These are phyloP conservation scores for Crematogaster levior DNA, from an alignment of 2,888 invertebrate genomes.

Conservation along the genomic window DNA sequence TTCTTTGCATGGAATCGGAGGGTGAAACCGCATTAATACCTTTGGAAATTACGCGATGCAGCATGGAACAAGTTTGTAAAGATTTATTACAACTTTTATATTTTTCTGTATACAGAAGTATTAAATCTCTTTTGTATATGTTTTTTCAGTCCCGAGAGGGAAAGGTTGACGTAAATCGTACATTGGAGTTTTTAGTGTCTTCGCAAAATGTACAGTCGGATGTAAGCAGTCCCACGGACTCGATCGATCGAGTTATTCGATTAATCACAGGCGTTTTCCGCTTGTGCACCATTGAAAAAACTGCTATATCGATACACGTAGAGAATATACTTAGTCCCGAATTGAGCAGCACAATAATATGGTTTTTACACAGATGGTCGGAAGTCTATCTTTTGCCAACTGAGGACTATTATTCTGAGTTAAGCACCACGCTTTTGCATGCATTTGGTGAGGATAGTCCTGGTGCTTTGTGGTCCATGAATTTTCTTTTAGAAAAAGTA, in stretches of 20 bases:
- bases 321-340: conserved; percentile 91
- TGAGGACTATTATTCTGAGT: conserved; percentile 86
- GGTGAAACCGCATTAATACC: conserved; percentile 90
- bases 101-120: not conserved
- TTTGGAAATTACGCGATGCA: conserved; percentile 89
- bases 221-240: conserved; percentile 76
- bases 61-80: conserved; percentile 86
- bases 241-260: conserved; percentile 86
- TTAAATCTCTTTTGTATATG: not conserved
- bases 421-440: conserved; percentile 88
- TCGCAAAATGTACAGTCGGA: conserved; percentile 83
- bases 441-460: conserved; percentile 90
- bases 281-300: conserved; percentile 91
- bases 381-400: conserved; percentile 89
- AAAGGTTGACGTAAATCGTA: conserved; percentile 85
- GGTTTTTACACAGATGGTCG: conserved; percentile 93
- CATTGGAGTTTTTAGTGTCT: conserved; percentile 86
- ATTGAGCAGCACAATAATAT: conserved; percentile 91
- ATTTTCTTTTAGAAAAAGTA: conserved; percentile 89
- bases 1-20: conserved; percentile 89
- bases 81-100: not conserved
- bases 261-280: conserved; percentile 91
- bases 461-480: conserved; percentile 88
- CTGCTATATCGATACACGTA: conserved; percentile 90
- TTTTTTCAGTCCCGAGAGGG: conserved; percentile 75